These are phyloP conservation scores for Lepidocolaptes lacrymiger DNA, from an alignment of 2,797 vertebrate genomes.

Conservation along the genomic window DNA sequence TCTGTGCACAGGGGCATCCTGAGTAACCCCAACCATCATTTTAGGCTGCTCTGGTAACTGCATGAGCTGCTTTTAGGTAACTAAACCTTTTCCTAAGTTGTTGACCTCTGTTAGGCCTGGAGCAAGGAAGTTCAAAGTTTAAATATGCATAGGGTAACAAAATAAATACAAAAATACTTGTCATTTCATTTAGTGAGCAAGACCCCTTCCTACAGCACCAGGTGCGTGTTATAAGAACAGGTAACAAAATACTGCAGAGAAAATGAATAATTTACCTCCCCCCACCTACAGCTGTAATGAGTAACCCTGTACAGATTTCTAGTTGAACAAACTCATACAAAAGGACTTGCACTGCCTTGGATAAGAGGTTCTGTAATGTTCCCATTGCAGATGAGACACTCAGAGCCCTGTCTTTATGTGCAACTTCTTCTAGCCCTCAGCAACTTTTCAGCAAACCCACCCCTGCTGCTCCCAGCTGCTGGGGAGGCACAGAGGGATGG, in stretches of 20 bases:
- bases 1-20: background rate
- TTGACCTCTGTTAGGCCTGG: background rate
- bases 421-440: background rate
- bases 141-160: background rate
- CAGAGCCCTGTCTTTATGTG: rapidly evolving
- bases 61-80: background rate
- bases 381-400: background rate
- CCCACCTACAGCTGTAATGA: background rate
- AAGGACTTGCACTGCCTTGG: background rate
- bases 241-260: background rate
- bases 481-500: background rate
- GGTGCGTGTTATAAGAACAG: background rate
- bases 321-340: background rate
- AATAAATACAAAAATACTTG: background rate
- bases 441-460: background rate
- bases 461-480: background rate
- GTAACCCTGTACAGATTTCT: background rate
- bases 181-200: background rate
- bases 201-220: background rate
- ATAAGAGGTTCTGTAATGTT: background rate
- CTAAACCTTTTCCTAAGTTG: background rate
- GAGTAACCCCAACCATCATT: background rate
- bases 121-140: background rate
- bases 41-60: background rate
- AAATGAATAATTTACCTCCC: slow-evolving; percentile 8